Evolutionary conservation across 2,113 vertebrate genomes (phyloP).

Genomic region (Oryzias celebensis): DNA sequence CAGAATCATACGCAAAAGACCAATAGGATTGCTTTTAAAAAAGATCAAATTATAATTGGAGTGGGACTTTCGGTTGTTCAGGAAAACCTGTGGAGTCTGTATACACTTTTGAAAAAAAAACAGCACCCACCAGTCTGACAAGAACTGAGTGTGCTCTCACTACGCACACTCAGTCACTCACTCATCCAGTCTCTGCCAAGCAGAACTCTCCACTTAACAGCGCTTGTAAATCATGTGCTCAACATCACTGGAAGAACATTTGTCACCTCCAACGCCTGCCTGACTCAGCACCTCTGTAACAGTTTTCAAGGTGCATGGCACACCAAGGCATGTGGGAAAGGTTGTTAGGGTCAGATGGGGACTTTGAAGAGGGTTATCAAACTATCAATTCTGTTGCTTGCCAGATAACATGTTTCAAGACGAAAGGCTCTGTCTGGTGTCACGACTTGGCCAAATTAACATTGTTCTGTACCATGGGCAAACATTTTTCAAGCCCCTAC

Average conservation of each 20-base stretch:
- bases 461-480: too few relatives aligned
- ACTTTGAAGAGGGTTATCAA: slow-evolving; percentile 46
- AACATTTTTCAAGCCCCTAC: too few relatives aligned
- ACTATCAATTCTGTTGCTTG: slow-evolving; percentile 31
- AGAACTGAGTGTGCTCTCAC: slow-evolving; percentile 12
- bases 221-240: slow-evolving; percentile 65
- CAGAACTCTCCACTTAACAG: slow-evolving; percentile 57
- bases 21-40: too few relatives aligned
- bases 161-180: slow-evolving; percentile 8
- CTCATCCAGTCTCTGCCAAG: slow-evolving; percentile 32
- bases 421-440: background rate
- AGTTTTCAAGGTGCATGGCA: slow-evolving; percentile 40
- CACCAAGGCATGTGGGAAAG: background rate
- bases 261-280: slow-evolving; percentile 50
- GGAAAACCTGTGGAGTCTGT: slow-evolving; percentile 2
- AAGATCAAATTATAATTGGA: too few relatives aligned
- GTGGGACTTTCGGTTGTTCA: background rate
- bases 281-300: slow-evolving; percentile 67
- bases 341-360: slow-evolving; percentile 44
- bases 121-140: background rate
- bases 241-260: slow-evolving; percentile 65
- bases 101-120: background rate
- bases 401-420: slow-evolving; percentile 20
- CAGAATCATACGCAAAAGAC: too few relatives aligned
- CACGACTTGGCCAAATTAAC: background rate